Evolutionary conservation across 2,113 vertebrate genomes (phyloP), one percentile per base, ranked within the genome.

Genomic region (Ariopsis seemanni): DNA sequence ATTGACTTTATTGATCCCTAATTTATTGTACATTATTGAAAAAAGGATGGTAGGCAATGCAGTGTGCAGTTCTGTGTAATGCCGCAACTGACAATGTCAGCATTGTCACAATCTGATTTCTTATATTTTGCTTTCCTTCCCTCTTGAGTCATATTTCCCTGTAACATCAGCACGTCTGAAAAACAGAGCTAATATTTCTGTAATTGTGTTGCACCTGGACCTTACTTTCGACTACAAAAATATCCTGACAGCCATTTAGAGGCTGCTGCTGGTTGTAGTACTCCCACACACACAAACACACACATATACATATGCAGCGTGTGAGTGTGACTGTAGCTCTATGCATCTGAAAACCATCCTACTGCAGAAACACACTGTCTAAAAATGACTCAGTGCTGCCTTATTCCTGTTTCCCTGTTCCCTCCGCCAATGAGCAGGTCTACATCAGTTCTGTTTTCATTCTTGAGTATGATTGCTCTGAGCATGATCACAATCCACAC

Each of bases 301-400:
- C 71, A 74, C 69, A 57, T 50, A 1, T 55, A 84, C 82, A 65
- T 42, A 42, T 42, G 42, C 34, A 7, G 6, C 12, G 63, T 60
- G 83, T 71, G 67, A 80, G 7, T 52, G 18, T 69, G 69, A 63
- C 17, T 82, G 50, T n/a, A 30, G 57, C 72, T 58, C 34, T 63
- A 15, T 53, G 0, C 84, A 85, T 83, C 77, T 75, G 50, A 82
- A 55, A 83, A 65, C 7, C 5, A 27, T 17, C 50, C 25, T 27
- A 79, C n/a, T 79, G 75, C 75, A 79, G 7, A 18, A 79, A 79
- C 52, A 34, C 53, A 20, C 12, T 27, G 27, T 85, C 57, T 77
- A 75, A 48, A 85, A 62, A 85, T 77, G 84, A 85, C 34, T 62
- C 22, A 60, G n/a, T 10, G 7, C 12, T 50, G 55, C 84, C 20